Evolutionary conservation across 1,140 invertebrate genomes (phyloP), one percentile per base, ranked within the genome.

Genomic region (Philotrypesis tridentata): DNA sequence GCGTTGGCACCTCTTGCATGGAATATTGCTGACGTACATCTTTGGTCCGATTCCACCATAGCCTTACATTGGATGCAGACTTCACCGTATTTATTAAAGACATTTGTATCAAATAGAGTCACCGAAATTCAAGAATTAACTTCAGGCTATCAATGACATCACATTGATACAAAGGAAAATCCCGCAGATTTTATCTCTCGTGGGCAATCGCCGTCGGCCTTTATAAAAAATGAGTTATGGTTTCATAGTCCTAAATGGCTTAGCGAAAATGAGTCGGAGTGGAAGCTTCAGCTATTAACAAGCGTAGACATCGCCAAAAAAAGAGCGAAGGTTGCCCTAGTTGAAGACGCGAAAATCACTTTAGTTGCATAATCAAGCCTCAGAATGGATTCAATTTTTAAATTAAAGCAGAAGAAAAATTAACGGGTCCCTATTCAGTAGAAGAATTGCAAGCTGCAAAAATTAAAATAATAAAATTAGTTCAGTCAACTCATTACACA

Each of bases 81-180:
- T 55, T 70, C 76, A 4, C 85, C 86, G 8, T 68, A 86, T 25
- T 85, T 86, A 82, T 88, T 85, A 73, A 89, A 92, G 80, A 89
- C 87, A 2, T 93, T 90, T 82, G 89, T 92, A 0, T 89, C 89
- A 2, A 92, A 91, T 83, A 82, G 90, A 33, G 86, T 92, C 0
- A 37, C 82, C 6, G 84, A 90, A 85, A 92, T 93, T 65, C 88
- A 87, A 67, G 72, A 80, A n/a, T 29, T 84, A 14, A 9, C 67
- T n/a, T 7, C 72, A 2, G 25, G 14, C 7, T 17, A 60, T 1
- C 21, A 43, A 29, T 92, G 89, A 89, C 65, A 60, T 12, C 87
- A 90, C 77, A 87, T 91, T 4, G 84, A 84, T 7, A 83, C 87
- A 2, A 73, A 82, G 17, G 78, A 85, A 23, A 90, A 91, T 84